Conservation (phyloP, 2,113 vertebrate genomes). For the Noctilio leporinus region DNA sequence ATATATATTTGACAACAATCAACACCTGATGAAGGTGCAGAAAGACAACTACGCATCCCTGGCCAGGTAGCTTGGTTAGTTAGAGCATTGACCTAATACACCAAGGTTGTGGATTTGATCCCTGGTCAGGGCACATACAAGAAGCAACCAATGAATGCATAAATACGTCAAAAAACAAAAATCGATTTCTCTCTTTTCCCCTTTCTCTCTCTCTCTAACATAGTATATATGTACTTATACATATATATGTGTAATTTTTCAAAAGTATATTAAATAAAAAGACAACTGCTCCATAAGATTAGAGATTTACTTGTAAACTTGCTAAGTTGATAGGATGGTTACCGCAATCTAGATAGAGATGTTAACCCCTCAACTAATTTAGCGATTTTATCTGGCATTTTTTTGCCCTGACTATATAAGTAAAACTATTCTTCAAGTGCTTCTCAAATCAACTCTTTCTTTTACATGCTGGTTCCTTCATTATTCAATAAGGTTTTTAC, state of each 20-base stretch:
- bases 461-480: not conserved
- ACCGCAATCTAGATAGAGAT: not conserved
- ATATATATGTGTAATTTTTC: too few species aligned
- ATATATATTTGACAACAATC: not conserved
- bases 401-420: not conserved
- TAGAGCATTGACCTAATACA: too few species aligned
- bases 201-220: too few species aligned
- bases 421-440: not conserved
- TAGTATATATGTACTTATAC: too few species aligned
- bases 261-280: not conserved
- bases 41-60: not conserved
- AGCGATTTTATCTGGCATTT: not conserved
- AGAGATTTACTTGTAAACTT: not conserved
- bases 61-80: too few species aligned
- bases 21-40: not conserved
- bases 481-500: not conserved
- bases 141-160: too few species aligned
- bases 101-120: too few species aligned
- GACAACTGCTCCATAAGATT: not conserved
- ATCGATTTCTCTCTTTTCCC: too few species aligned
- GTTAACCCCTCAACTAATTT: not conserved
- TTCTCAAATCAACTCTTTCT: not conserved
- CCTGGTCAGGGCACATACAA: too few species aligned
- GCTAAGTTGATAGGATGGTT: not conserved
- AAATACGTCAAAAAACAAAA: too few species aligned